phyloP scores from a whole-genome alignment of 2,888 invertebrate genomes.

The Alviniconcha strummeri region DNA sequence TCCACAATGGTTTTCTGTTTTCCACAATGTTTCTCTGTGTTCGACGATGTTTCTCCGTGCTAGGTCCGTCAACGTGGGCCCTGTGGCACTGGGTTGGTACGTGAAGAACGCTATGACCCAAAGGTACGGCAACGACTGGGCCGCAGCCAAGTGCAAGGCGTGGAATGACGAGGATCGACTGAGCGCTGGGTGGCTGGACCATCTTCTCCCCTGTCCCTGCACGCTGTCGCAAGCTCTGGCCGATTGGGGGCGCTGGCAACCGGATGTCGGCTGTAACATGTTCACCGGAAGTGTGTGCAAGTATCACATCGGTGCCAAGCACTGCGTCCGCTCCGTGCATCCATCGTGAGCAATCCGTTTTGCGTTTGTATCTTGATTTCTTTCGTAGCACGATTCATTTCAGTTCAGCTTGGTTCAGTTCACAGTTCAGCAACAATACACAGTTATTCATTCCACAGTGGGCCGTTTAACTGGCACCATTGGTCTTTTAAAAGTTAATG shows the following conservation, averaged over 20 bases:
- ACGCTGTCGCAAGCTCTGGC: slow-evolving; percentile 90
- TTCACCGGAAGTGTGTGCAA: slow-evolving; percentile 78
- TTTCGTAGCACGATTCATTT: too few relatives aligned
- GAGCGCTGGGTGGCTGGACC: slow-evolving; percentile 84
- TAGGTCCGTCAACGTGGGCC: slow-evolving; percentile 54
- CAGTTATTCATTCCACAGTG: too few relatives aligned
- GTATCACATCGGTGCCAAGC: slow-evolving; percentile 91
- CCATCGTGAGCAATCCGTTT: slow-evolving; percentile 82
- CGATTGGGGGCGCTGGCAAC: slow-evolving; percentile 94
- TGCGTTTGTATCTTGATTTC: too few relatives aligned
- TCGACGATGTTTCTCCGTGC: too few relatives aligned
- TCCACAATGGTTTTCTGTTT: too few relatives aligned
- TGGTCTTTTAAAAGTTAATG: too few relatives aligned
- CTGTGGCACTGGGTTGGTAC: slow-evolving; percentile 64
- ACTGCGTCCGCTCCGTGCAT: slow-evolving; percentile 93
- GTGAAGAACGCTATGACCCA: slow-evolving; percentile 49
- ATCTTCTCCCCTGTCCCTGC: slow-evolving; percentile 84
- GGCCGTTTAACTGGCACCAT: too few relatives aligned
- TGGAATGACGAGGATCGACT: slow-evolving; percentile 94
- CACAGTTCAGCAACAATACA: too few relatives aligned
- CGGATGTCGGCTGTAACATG: slow-evolving; percentile 73
- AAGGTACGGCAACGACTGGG: slow-evolving; percentile 85
- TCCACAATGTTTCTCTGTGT: too few relatives aligned
- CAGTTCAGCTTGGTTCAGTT: too few relatives aligned
- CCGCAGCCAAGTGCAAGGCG: slow-evolving; percentile 87